Evolutionary conservation across 2,797 vertebrate species (phyloP).

Genomic region (Nasua narica): DNA sequence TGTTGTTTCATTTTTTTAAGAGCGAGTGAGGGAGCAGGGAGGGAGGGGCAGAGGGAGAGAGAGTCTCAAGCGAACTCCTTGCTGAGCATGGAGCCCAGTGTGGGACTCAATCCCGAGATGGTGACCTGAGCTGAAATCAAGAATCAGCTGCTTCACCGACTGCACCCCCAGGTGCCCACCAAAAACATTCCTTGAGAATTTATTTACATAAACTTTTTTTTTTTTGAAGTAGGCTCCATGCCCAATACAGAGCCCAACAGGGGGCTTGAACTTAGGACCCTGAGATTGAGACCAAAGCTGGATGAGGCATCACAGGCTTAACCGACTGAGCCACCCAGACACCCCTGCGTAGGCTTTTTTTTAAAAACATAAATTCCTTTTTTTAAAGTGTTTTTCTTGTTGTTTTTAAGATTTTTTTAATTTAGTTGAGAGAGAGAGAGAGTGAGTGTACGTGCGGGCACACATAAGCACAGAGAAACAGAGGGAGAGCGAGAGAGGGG

Average conservation of each 20-base stretch:
- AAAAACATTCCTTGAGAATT: too few relatives aligned
- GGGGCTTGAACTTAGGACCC: too few relatives aligned
- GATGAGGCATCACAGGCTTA: too few relatives aligned
- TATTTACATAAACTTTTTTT: too few relatives aligned
- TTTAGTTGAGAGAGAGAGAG: not conserved
- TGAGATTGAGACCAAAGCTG: too few relatives aligned
- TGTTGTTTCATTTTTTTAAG: not conserved
- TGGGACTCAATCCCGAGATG: not conserved
- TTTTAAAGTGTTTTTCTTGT: not conserved
- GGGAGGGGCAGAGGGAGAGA: not conserved
- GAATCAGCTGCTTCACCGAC: too few relatives aligned
- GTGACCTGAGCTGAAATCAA: not conserved
- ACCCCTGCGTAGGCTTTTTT: too few relatives aligned
- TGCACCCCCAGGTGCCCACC: too few relatives aligned
- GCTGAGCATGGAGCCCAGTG: not conserved
- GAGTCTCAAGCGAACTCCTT: not conserved
- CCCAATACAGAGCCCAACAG: too few relatives aligned
- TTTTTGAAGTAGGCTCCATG: too few relatives aligned
- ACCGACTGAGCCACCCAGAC: too few relatives aligned
- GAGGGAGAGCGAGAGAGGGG: not conserved
- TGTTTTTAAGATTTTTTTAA: not conserved
- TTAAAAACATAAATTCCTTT: not conserved
- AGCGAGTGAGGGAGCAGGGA: not conserved
- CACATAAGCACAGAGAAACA: not conserved
- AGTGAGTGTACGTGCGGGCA: fast-evolving